phyloP scores from a whole-genome alignment of 2,888 invertebrate genomes.

The Tachina grossa region DNA sequence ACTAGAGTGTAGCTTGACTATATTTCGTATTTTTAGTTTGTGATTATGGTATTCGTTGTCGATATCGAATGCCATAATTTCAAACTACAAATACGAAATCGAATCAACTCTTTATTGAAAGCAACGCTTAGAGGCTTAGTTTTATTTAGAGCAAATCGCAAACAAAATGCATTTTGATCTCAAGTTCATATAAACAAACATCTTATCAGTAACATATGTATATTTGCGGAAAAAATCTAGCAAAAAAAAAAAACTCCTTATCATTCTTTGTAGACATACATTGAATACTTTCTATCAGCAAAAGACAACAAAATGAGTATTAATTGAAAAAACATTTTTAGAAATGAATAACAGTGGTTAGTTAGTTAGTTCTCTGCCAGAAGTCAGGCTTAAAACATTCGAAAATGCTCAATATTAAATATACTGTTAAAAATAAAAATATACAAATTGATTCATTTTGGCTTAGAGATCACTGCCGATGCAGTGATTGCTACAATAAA shows the following conservation, averaged over 20 bases:
- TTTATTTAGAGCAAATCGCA: too few species aligned
- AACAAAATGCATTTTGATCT: too few species aligned
- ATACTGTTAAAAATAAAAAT: constrained; percentile 71
- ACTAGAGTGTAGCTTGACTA: too few species aligned
- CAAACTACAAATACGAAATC: too few species aligned
- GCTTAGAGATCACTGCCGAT: constrained; percentile 84
- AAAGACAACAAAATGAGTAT: not conserved
- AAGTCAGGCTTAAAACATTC: constrained; percentile 37
- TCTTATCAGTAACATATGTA: too few species aligned
- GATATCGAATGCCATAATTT: too few species aligned
- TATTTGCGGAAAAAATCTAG: not conserved
- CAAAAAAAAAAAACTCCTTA: constrained; percentile 29
- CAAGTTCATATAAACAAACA: too few species aligned
- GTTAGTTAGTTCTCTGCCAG: constrained; percentile 31
- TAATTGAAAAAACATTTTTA: constrained; percentile 6
- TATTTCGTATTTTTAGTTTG: too few species aligned
- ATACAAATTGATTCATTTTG: constrained; percentile 78
- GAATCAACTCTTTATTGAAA: too few species aligned
- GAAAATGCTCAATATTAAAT: constrained; percentile 75
- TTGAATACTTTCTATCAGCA: not conserved
- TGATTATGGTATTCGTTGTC: too few species aligned
- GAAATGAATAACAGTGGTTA: not conserved
- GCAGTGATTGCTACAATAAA: constrained; percentile 85
- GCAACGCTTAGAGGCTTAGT: too few species aligned
- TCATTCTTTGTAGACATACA: constrained; percentile 14